phyloP scores from a whole-genome alignment of 2,888 invertebrate species.

The Romanomermis culicivorax region DNA sequence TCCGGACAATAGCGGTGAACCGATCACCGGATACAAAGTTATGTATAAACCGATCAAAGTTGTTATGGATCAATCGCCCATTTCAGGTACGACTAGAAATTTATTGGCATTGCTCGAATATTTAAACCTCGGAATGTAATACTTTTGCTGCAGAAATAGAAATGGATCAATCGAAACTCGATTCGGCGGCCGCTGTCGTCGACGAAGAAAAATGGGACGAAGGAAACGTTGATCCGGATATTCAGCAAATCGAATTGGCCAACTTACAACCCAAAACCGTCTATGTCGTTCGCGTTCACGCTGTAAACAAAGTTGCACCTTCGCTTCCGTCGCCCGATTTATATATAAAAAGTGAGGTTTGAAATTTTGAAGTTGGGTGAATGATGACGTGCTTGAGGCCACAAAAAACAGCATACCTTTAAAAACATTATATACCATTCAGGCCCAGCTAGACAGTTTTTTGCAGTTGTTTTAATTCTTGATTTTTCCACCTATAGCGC shows the following conservation, averaged over 20 bases:
- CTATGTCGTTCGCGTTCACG: conserved; percentile 60
- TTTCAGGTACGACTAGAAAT: not conserved
- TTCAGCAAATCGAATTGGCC: not conserved
- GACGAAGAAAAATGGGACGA: conserved; percentile 12
- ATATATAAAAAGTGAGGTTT: not conserved
- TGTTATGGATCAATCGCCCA: conserved; percentile 1
- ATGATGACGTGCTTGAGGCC: too few species aligned
- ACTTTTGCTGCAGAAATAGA: too few species aligned
- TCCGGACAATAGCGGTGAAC: conserved; percentile 20
- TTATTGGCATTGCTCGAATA: not conserved
- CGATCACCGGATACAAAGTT: conserved; percentile 14
- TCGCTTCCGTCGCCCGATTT: conserved; percentile 39
- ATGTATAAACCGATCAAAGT: conserved; percentile 15
- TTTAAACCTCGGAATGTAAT: too few species aligned
- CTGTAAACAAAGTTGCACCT: conserved; percentile 62
- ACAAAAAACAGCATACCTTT: too few species aligned
- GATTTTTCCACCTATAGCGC: not conserved
- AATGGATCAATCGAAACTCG: not conserved
- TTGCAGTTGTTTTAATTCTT: not conserved
- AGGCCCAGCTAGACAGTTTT: too few species aligned
- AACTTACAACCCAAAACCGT: conserved; percentile 52
- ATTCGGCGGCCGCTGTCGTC: conserved; percentile 10
- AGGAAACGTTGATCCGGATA: conserved; percentile 10
- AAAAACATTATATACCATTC: too few species aligned
- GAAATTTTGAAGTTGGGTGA: not conserved